Conservation (phyloP, 92 coral and sea anemone species). For the Heliopora coerulea region DNA sequence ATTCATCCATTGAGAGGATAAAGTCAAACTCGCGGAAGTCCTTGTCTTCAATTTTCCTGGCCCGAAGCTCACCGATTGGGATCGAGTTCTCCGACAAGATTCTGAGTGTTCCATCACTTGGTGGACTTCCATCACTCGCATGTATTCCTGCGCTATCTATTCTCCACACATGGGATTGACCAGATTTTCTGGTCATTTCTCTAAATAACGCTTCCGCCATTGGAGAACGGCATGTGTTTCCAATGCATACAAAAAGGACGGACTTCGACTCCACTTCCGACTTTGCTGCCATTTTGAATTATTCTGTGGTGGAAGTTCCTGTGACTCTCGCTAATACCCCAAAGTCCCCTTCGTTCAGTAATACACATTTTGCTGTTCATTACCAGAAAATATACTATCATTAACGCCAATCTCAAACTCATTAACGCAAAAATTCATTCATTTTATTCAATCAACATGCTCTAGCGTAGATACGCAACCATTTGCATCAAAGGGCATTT, state of each 20-base stretch:
- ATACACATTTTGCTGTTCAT: too few relatives aligned
- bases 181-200: slow-evolving; percentile 57
- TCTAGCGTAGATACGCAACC: too few relatives aligned
- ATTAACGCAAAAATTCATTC: too few relatives aligned
- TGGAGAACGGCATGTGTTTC: slow-evolving; percentile 93
- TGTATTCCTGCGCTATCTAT: slow-evolving; percentile 88
- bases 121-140: slow-evolving; percentile 64
- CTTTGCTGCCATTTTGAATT: slow-evolving; percentile 32
- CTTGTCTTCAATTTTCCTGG: slow-evolving; percentile 63
- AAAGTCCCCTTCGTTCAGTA: too few relatives aligned
- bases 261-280: slow-evolving; percentile 33
- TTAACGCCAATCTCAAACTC: too few relatives aligned
- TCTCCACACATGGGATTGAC: slow-evolving; percentile 59
- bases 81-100: slow-evolving; percentile 69
- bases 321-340: too few relatives aligned
- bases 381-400: too few relatives aligned
- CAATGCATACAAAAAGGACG: slow-evolving; percentile 82
- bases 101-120: slow-evolving; percentile 63
- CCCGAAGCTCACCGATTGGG: slow-evolving; percentile 64
- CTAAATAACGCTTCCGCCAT: slow-evolving; percentile 85
- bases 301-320: too few relatives aligned
- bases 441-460: too few relatives aligned
- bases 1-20: slow-evolving; percentile 80
- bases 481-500: too few relatives aligned
- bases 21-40: slow-evolving; percentile 75